Evolutionary conservation across 1,140 invertebrate genomes (phyloP).

Genomic region (Zophobas atratus): DNA sequence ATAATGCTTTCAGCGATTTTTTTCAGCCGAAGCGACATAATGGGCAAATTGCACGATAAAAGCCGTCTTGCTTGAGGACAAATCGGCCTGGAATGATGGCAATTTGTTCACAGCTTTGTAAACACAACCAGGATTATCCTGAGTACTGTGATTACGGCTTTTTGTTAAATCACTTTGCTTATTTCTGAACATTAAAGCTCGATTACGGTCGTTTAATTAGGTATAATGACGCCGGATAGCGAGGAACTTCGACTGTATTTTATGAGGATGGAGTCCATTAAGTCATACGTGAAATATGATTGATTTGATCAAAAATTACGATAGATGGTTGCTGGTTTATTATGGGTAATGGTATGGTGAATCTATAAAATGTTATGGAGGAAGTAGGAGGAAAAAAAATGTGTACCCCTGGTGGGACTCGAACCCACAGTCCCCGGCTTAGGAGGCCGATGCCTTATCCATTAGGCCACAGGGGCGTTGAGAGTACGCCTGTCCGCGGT

Average conservation of each 20-base stretch:
- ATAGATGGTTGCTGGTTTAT: slow-evolving; percentile 14
- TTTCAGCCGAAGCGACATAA: slow-evolving; percentile 23
- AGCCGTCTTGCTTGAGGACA: slow-evolving; percentile 31
- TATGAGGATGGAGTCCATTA: slow-evolving; percentile 9
- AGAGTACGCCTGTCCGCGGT: too few species aligned
- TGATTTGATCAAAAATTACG: slow-evolving; percentile 26
- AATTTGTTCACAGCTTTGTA: slow-evolving; percentile 43
- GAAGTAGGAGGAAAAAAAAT: slow-evolving; percentile 13
- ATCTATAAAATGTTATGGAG: neutral
- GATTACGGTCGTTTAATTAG: slow-evolving; percentile 36
- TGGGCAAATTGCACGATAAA: slow-evolving; percentile 40
- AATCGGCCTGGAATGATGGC: slow-evolving; percentile 33
- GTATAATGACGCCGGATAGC: slow-evolving; percentile 20
- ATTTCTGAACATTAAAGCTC: slow-evolving; percentile 32
- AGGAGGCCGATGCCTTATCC: slow-evolving; percentile 84
- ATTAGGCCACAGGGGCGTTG: slow-evolving; percentile 76
- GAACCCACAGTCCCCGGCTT: slow-evolving; percentile 83
- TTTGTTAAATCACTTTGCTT: slow-evolving; percentile 42
- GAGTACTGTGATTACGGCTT: slow-evolving; percentile 25
- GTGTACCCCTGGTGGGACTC: slow-evolving; percentile 80
- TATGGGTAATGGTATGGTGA: slow-evolving; percentile 6
- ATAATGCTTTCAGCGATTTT: slow-evolving; percentile 27
- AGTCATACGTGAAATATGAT: slow-evolving; percentile 14
- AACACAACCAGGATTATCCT: slow-evolving; percentile 34
- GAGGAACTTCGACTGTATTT: slow-evolving; percentile 21